phyloP scores from a whole-genome alignment of 2,797 vertebrate genomes.

The Heliangelus exortis region DNA sequence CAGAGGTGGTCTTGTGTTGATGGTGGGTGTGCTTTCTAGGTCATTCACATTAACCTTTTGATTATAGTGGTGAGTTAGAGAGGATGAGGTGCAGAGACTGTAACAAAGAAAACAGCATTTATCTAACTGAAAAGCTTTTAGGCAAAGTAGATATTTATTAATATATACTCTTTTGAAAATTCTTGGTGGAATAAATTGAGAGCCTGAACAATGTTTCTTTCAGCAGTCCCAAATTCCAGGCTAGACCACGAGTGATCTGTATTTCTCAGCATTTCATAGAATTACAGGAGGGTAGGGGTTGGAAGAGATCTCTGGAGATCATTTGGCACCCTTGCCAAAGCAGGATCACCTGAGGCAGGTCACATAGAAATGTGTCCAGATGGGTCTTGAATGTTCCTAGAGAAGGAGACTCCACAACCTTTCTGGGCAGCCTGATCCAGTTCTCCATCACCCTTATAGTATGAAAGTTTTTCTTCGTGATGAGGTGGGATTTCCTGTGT shows the following conservation, averaged over 20 bases:
- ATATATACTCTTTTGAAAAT: slow-evolving; percentile 57
- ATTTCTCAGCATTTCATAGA: slow-evolving; percentile 43
- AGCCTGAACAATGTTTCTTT: slow-evolving; percentile 53
- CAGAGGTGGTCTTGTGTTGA: slow-evolving; percentile 11
- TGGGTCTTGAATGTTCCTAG: too few species aligned
- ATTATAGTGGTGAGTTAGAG: slow-evolving; percentile 34
- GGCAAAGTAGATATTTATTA: slow-evolving; percentile 21
- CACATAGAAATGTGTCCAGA: too few species aligned
- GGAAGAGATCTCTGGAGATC: too few species aligned
- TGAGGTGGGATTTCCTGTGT: too few species aligned
- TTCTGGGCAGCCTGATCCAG: too few species aligned
- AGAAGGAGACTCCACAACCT: too few species aligned
- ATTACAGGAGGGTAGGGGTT: too few species aligned
- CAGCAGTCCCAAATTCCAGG: slow-evolving; percentile 26
- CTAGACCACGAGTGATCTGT: slow-evolving; percentile 20
- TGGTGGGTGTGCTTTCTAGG: slow-evolving; percentile 4
- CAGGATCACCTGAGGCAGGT: too few species aligned
- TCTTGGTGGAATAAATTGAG: slow-evolving; percentile 62
- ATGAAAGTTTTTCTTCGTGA: too few species aligned
- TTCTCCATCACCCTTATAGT: too few species aligned
- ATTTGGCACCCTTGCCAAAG: too few species aligned
- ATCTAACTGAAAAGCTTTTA: slow-evolving; percentile 31
- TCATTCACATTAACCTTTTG: slow-evolving; percentile 40
- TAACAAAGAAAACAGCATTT: slow-evolving; percentile 46
- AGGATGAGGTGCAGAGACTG: slow-evolving; percentile 17